Evolutionary conservation across 2,888 invertebrate genomes (phyloP), one percentile per base, ranked within the genome.

Genomic region (Caenorhabditis sp.): DNA sequence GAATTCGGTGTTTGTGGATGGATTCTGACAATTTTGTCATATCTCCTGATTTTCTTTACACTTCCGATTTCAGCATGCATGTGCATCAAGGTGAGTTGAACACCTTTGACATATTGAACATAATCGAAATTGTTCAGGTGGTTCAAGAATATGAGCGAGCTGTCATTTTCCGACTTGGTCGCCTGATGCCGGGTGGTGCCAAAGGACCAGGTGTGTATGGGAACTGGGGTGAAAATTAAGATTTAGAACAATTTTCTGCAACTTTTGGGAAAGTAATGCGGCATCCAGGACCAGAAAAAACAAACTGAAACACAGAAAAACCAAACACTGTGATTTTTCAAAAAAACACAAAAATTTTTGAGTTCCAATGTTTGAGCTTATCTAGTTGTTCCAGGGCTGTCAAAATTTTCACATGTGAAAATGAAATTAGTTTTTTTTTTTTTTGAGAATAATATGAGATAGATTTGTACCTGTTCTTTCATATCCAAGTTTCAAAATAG

Each of bases 141-240:
- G 88, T 88, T 6, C 88, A 88, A 79, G 88, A 88, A 67, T 88
- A 88, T 90, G 95, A 84, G 93, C 93, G 1, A 92, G 93, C 17
- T 26, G 94, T 95, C 0, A 94, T 95, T 86, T 95, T 95, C 88
- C 91, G 94, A 26, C 90, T 95, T 81, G 94, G 94, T 21, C 91
- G 94, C 61, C 87, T 95, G 54, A 88, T 91, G 76, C 91, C 91
- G 75, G 93, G 93, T 0, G 82, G 93, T 1, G 93, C 93, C 0
- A 90, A 93, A 81, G 94, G 94, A 1, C 89, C 89, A 43, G 81
- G 81, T 78, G 24, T 24, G 62, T 57, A 19, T n/a, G 10, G 12
- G 23, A 26, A 49, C 0, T 24, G 21, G 4, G 36, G 37, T 21
- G 6, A 14, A 49, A 60, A 8, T 49, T 43, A 43, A 60, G 10